Conservation (phyloP, 2,888 invertebrate genomes). For the Morinoia aosen region DNA sequence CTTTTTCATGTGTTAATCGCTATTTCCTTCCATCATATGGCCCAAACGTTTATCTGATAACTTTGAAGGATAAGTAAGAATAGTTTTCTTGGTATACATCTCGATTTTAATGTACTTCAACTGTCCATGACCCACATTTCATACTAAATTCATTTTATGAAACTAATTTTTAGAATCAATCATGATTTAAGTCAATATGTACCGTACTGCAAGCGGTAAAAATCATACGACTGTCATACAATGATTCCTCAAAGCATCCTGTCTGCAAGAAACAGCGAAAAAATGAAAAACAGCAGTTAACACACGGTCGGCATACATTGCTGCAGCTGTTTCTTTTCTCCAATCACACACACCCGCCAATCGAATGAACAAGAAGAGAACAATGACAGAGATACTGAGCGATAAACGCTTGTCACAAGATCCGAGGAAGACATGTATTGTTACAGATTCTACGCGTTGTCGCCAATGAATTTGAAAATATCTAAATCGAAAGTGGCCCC, state of each 20-base stretch:
- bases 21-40: background rate
- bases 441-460: background rate
- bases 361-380: background rate
- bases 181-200: too few species aligned
- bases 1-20: background rate
- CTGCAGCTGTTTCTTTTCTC: constrained; percentile 5
- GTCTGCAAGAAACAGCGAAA: background rate
- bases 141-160: too few species aligned
- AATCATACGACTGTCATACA: too few species aligned
- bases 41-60: background rate
- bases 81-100: too few species aligned
- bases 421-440: background rate
- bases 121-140: too few species aligned
- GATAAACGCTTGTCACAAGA: background rate
- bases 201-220: too few species aligned
- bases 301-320: background rate
- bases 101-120: too few species aligned
- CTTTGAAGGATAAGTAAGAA: background rate
- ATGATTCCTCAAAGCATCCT: background rate
- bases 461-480: background rate
- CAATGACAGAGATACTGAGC: background rate
- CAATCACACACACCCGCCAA: background rate
- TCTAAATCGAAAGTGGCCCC: background rate
- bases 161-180: too few species aligned
- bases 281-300: background rate